Evolutionary conservation across 2,888 invertebrate species (phyloP).

Genomic region (Drosophila formosana): DNA sequence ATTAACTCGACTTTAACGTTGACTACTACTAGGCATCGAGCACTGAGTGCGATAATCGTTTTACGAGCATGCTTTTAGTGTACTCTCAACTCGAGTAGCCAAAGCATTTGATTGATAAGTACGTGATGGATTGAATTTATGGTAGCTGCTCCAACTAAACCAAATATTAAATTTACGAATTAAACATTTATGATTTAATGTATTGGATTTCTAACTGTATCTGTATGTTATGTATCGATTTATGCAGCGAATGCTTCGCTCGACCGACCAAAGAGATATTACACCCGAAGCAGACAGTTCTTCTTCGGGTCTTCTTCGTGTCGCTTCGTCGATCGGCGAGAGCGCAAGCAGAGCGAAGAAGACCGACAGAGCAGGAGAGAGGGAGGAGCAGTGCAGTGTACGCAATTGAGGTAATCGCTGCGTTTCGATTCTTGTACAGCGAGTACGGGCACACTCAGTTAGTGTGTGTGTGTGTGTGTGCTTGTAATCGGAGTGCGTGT

Average conservation of each 20-base stretch:
- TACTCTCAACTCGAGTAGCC: slow-evolving; percentile 13
- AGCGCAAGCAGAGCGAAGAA: neutral
- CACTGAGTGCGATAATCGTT: slow-evolving; percentile 30
- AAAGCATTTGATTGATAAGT: slow-evolving; percentile 24
- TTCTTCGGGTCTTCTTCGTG: slow-evolving; percentile 16
- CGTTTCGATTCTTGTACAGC: slow-evolving; percentile 26
- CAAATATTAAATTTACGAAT: slow-evolving; percentile 8
- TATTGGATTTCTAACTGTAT: neutral
- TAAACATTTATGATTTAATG: slow-evolving; percentile 8
- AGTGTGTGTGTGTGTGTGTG: neutral
- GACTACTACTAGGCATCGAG: slow-evolving; percentile 2
- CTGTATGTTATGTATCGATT: neutral
- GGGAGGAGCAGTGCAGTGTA: slow-evolving; percentile 13
- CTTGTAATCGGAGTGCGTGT: slow-evolving; percentile 12
- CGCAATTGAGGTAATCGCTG: slow-evolving; percentile 45
- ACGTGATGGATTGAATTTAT: slow-evolving; percentile 40
- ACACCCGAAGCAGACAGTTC: neutral
- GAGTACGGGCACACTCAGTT: slow-evolving; percentile 14
- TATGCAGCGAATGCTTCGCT: slow-evolving; percentile 6
- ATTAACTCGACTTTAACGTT: slow-evolving; percentile 34
- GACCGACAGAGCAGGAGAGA: neutral
- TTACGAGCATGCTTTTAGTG: slow-evolving; percentile 24
- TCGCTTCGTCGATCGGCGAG: neutral
- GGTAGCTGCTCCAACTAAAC: neutral
- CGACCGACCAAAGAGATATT: slow-evolving; percentile 9